phyloP scores from a whole-genome alignment of 1,140 invertebrate species.

The Popillia japonica region DNA sequence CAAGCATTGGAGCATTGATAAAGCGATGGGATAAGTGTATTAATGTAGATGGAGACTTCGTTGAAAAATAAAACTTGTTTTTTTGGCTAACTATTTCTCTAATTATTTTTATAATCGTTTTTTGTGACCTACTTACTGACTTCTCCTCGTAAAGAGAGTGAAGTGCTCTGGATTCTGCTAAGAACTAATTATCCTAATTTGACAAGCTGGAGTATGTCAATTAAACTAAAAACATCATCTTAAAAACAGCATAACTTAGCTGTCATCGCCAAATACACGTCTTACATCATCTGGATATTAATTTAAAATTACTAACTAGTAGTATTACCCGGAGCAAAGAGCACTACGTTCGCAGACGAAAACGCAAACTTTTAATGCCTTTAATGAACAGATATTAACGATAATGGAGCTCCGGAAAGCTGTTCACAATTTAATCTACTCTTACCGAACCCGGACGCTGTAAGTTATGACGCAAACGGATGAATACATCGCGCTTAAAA shows the following conservation, averaged over 20 bases:
- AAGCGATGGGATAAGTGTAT: not conserved
- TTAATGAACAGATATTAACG: constrained; percentile 16
- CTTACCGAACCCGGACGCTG: not conserved
- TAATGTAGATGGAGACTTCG: constrained; percentile 1
- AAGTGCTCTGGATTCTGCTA: too few species aligned
- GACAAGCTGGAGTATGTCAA: too few species aligned
- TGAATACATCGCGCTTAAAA: not conserved
- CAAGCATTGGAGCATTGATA: not conserved
- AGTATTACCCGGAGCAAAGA: too few species aligned
- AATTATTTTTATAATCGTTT: not conserved
- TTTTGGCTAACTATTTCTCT: not conserved
- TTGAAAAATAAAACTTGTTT: constrained; percentile 16
- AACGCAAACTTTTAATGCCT: constrained; percentile 1
- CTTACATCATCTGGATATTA: too few species aligned
- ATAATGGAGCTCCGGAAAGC: constrained; percentile 2
- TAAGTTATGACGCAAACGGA: not conserved
- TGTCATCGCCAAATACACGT: too few species aligned
- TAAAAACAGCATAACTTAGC: too few species aligned
- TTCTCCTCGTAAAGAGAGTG: not conserved
- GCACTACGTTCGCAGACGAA: not conserved
- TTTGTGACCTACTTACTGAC: not conserved
- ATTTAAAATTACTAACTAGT: too few species aligned
- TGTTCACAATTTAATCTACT: constrained; percentile 11
- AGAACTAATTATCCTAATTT: too few species aligned
- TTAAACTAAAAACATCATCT: too few species aligned